Evolutionary conservation across 2,113 vertebrate species (phyloP), one percentile per base, ranked within the genome.

Genomic region (Mirounga angustirostris): DNA sequence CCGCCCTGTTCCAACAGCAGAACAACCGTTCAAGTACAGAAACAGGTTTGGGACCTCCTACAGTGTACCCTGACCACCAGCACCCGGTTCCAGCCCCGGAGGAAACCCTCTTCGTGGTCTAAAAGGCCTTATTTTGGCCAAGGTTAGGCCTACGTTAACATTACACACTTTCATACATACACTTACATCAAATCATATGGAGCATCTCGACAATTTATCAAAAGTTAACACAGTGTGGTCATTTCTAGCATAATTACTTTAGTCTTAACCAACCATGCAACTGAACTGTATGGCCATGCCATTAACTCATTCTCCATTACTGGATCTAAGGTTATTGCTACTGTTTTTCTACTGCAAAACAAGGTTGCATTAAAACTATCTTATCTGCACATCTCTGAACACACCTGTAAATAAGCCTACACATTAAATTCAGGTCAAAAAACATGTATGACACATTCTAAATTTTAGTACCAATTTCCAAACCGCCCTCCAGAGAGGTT

Each of bases 11-110:
- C 80, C 28, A 40, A n/a, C 8, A 30, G n/a, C n/a, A 63, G 36
- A 28, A 30, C 22, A 22, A 7, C 16, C 7, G 11, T 40, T 40
- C 33, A 54, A 19, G n/a, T 33, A 12, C 28, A 84, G 21, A 88
- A 22, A 9, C 10, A 24, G 14, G 8, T 14, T 30, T 56, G 18
- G 6, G 7, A 10, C 74, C n/a, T 33, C 50, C 81, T 21, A 2
- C 52, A 9, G 40, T 9, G 30, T 26, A 52, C 58, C 71, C 4
- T 61, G 36, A 9, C 40, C 52, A 46, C 18, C 15, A 13, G 14
- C 7, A 7, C 30, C 40, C 4, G 6, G 1, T 2, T 4, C 33
- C 24, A 54, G 28, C 2, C 40, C 84, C 0, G 4, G 52, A 40
- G 36, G 22, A 54, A 40, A 63, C 16, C 11, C 26, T 78, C 61